These are phyloP conservation scores for Bimastos eiseni DNA, from an alignment of 2,888 invertebrate genomes.

Conservation along the genomic window DNA sequence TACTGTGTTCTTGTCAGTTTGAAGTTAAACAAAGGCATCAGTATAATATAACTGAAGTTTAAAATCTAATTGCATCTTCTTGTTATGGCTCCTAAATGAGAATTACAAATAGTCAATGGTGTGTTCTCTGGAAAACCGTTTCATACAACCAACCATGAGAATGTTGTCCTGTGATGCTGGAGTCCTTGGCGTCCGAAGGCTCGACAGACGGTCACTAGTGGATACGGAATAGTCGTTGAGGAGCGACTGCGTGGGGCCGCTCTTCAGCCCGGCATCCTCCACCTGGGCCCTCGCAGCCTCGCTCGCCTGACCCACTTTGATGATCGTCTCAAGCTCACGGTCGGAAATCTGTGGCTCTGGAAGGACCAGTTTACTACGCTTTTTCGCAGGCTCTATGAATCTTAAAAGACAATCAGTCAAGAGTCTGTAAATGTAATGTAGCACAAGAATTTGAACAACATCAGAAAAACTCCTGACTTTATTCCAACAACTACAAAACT, in stretches of 20 bases:
- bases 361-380: conserved; percentile 90
- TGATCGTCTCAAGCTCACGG: conserved; percentile 69
- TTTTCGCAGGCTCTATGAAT: conserved; percentile 78
- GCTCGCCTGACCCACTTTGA: conserved; percentile 68
- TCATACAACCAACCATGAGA: conserved; percentile 60
- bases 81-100: background rate
- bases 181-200: conserved; percentile 76
- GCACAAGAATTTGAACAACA: background rate
- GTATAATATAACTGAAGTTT: too few relatives aligned
- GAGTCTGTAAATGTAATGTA: background rate
- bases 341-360: conserved; percentile 97
- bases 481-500: too few relatives aligned
- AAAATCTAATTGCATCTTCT: background rate
- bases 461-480: background rate
- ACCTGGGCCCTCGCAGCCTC: conserved; percentile 73
- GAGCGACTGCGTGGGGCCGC: conserved; percentile 78
- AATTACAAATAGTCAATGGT: background rate
- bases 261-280: conserved; percentile 71
- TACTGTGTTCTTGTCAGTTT: too few relatives aligned
- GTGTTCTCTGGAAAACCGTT: background rate
- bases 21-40: too few relatives aligned
- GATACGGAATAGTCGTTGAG: conserved; percentile 82
- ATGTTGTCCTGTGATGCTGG: conserved; percentile 78
- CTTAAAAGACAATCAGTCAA: conserved; percentile 43
- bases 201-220: conserved; percentile 67